Conservation (phyloP, 2,113 vertebrate species). For the Peromyscus californicus region DNA sequence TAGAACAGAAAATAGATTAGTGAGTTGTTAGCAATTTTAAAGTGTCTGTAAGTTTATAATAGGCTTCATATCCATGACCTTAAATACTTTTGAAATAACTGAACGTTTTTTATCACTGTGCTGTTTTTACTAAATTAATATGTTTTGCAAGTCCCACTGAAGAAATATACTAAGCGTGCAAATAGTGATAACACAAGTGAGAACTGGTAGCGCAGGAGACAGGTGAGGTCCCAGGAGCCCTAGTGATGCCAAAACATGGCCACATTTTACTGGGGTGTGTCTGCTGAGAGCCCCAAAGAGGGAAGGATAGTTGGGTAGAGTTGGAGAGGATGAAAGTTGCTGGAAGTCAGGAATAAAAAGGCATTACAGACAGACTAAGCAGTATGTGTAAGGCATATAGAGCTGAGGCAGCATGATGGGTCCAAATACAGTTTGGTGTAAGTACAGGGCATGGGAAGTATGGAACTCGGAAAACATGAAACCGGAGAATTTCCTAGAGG, state of each 20-base stretch:
- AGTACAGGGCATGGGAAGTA: neutral
- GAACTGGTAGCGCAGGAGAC: neutral
- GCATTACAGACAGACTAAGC: neutral
- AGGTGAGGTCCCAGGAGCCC: neutral
- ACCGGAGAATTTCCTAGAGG: neutral
- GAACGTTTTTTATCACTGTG: neutral
- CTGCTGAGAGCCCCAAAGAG: neutral
- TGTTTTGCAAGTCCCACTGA: neutral
- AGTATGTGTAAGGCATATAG: neutral
- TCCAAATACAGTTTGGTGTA: neutral
- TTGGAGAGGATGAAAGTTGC: neutral
- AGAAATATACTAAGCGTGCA: neutral
- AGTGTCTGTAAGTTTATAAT: neutral
- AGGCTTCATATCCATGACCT: neutral
- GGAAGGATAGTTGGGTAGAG: neutral
- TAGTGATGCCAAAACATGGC: no score
- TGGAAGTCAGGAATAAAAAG: neutral
- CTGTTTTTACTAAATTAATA: neutral
- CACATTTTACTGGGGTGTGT: neutral
- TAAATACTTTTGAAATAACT: neutral
- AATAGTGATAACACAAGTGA: neutral
- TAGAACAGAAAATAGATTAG: conserved; percentile 1
- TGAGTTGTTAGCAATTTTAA: neutral
- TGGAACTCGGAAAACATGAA: neutral
- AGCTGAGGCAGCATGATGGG: neutral